Evolutionary conservation across 2,113 vertebrate species (phyloP).

Genomic region (Lepus timidus): DNA sequence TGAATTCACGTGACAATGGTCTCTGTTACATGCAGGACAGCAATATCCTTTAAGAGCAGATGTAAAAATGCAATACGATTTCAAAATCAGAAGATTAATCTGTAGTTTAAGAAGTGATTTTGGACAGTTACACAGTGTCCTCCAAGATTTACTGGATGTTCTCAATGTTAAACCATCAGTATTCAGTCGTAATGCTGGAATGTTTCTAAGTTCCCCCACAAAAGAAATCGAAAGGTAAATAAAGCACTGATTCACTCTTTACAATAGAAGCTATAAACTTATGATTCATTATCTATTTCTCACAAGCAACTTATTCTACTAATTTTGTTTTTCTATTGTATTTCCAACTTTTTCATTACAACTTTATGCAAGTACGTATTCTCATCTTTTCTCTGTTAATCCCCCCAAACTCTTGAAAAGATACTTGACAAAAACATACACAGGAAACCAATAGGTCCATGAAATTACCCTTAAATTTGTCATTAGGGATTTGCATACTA

Average conservation of each 20-base stretch:
- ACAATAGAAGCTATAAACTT: not conserved
- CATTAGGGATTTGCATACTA: not conserved
- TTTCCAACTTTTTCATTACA: constrained; percentile 14
- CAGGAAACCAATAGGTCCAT: not conserved
- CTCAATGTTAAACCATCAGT: not conserved
- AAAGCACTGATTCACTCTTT: not conserved
- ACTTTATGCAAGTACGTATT: constrained; percentile 20
- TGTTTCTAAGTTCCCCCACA: not conserved
- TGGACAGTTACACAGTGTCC: not conserved
- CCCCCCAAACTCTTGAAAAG: not conserved
- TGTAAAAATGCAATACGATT: not conserved
- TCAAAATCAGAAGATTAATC: not conserved
- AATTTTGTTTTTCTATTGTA: not conserved
- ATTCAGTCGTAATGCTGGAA: not conserved
- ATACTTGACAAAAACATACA: not conserved
- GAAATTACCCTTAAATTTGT: not conserved
- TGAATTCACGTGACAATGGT: not conserved
- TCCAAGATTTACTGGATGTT: not conserved
- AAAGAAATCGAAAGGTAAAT: not conserved
- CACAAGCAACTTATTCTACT: not conserved
- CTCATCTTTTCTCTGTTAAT: not conserved
- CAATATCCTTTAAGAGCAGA: not conserved
- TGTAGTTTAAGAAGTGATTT: constrained; percentile 3
- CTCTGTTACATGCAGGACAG: not conserved
- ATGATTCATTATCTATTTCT: not conserved